Evolutionary conservation across 2,888 invertebrate genomes (phyloP).

Genomic region (Eupithecia abbreviata): DNA sequence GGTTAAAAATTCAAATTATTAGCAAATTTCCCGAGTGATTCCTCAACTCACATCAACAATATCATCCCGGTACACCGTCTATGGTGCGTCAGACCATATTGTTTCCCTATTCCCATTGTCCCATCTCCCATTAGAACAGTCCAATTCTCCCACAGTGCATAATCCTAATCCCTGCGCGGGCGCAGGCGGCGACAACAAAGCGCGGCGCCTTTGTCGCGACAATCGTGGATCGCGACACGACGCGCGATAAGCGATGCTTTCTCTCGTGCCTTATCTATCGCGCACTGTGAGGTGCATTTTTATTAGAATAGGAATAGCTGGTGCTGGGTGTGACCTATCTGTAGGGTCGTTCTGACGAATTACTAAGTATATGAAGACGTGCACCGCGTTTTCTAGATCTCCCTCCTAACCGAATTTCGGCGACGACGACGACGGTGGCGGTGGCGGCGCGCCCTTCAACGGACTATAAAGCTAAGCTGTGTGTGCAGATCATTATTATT

Average conservation of each 20-base stretch:
- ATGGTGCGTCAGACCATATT: background rate
- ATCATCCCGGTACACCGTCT: background rate
- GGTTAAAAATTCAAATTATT: too few relatives aligned
- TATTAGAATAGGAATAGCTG: constrained; percentile 28
- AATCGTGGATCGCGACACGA: constrained; percentile 66
- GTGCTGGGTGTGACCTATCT: background rate
- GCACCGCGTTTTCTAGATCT: too few relatives aligned
- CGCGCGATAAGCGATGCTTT: constrained; percentile 53
- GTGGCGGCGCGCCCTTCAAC: too few relatives aligned
- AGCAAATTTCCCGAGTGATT: background rate
- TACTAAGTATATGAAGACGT: too few relatives aligned
- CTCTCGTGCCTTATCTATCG: constrained; percentile 55
- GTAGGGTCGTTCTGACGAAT: background rate
- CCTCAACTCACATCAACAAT: background rate
- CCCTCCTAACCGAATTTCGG: too few relatives aligned
- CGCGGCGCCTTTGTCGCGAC: constrained; percentile 66
- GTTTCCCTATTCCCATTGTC: background rate
- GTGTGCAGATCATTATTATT: too few relatives aligned
- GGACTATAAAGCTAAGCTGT: too few relatives aligned
- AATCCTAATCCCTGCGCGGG: constrained; percentile 12
- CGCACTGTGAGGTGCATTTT: constrained; percentile 45
- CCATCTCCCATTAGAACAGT: constrained; percentile 3
- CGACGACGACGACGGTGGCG: too few relatives aligned
- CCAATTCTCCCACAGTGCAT: constrained; percentile 5
- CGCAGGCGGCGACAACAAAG: constrained; percentile 59